Evolutionary conservation across 2,888 invertebrate genomes (phyloP), one percentile per base, ranked within the genome.

Genomic region (Blera fallax): DNA sequence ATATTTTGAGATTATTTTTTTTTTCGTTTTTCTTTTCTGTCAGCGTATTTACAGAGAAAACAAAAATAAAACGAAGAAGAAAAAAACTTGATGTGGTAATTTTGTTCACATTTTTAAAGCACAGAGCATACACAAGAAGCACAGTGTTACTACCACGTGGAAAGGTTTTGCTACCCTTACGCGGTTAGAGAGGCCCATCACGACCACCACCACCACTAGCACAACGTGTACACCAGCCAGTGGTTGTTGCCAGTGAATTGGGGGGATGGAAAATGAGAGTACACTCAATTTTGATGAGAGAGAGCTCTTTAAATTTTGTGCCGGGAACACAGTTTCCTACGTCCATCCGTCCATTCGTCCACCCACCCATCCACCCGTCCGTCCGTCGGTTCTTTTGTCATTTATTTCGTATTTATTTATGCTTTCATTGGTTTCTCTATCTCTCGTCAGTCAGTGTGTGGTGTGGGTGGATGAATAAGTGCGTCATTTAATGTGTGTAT

Each of bases 81-180:
- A 4, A 21, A 72, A 24, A 34, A 70, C 29, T 14, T 21, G 11
- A 58, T 37, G 58, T 48, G 50, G 52, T 67, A 40, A 50, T 27
- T 43, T 70, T 56, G 8, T 70, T 70, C 56, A 43, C 34, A 70
- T 29, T 52, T 52, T 24, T 16, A 21, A 69, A n/a, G n/a, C 69
- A 27, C 34, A 50, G 2, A 24, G 2, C 24, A 16, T 29, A 27
- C 16, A 52, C 54, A 29, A 11, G 11, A 16, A 29, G 16, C 48
- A 11, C 27, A 10, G 7, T 24, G 45, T 50, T 43, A 70, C 69
- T 56, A 70, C 56, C 72, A 72, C 72, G 72, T 72, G 72, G 58
- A 72, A 58, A 72, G 48, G 45, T 72, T 73, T 62, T 60, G 18
- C 43, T 45, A 37, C 45, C 60, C 72, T 73, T 73, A 60, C 48